phyloP scores from a whole-genome alignment of 2,113 vertebrate species.

The Ictidomys tridecemlineatus region DNA sequence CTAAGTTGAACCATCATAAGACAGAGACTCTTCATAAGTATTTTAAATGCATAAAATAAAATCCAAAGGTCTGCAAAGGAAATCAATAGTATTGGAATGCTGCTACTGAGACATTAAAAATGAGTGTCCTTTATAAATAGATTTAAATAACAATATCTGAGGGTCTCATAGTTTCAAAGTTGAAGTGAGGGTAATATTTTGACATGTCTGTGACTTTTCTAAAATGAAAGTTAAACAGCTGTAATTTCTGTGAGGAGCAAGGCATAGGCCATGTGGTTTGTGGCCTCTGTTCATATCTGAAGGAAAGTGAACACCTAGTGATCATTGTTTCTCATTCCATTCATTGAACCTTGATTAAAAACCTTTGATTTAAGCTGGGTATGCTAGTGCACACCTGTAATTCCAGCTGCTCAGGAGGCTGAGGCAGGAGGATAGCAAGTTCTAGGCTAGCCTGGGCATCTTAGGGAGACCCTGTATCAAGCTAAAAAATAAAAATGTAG shows the following conservation, averaged over 20 bases:
- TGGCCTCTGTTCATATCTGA: neutral
- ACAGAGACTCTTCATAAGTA: neutral
- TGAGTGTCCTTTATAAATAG: neutral
- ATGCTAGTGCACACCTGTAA: neutral
- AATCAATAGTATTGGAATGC: neutral
- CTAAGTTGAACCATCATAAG: neutral
- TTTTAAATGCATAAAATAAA: constrained; percentile 23
- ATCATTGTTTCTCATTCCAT: neutral
- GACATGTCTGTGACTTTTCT: neutral
- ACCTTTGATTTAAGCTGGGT: neutral
- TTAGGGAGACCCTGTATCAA: neutral
- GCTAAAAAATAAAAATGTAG: neutral
- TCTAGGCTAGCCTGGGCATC: neutral
- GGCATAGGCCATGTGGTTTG: neutral
- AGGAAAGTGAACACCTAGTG: neutral
- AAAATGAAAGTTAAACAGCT: neutral
- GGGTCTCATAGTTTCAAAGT: neutral
- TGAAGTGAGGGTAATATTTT: neutral
- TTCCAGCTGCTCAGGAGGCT: neutral
- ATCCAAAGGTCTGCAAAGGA: neutral
- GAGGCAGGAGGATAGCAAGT: neutral
- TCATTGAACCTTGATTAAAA: neutral
- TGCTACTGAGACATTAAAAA: neutral
- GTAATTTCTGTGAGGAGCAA: neutral
- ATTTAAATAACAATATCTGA: constrained; percentile 2